These are phyloP conservation scores for Enteromius fasciolatus DNA, from an alignment of 2,797 vertebrate genomes.

Conservation along the genomic window DNA sequence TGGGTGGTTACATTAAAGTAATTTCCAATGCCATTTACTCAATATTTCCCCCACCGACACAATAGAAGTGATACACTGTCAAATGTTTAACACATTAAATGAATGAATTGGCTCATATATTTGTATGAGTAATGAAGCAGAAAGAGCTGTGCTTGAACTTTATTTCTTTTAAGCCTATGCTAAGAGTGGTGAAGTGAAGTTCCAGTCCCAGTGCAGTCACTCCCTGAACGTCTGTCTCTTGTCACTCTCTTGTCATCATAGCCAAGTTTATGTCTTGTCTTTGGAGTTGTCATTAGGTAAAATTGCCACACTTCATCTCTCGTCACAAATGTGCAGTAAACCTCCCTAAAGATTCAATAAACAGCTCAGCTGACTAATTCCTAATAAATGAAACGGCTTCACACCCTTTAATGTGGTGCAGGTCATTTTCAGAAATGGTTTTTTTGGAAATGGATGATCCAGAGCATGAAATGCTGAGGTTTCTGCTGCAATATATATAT, in stretches of 20 bases:
- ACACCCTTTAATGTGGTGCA: not conserved
- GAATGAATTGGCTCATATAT: slow-evolving; percentile 27
- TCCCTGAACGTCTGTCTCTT: slow-evolving; percentile 61
- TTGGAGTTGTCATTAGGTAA: slow-evolving; percentile 49
- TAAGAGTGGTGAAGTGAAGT: slow-evolving; percentile 49
- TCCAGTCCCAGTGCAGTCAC: slow-evolving; percentile 37
- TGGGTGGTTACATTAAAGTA: slow-evolving; percentile 49
- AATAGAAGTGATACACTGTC: slow-evolving; percentile 9
- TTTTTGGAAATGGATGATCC: not conserved
- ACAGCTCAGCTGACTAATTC: slow-evolving; percentile 36
- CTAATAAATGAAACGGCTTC: slow-evolving; percentile 22
- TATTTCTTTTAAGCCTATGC: slow-evolving; percentile 47
- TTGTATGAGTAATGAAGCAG: slow-evolving; percentile 17
- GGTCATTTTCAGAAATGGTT: slow-evolving; percentile 9
- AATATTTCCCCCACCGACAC: slow-evolving; percentile 10
- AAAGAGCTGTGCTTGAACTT: slow-evolving; percentile 42
- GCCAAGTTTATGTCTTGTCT: slow-evolving; percentile 60
- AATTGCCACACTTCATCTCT: slow-evolving; percentile 29
- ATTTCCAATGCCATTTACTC: slow-evolving; percentile 22
- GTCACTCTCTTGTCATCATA: slow-evolving; percentile 68
- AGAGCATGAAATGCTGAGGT: not conserved
- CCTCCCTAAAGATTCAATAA: slow-evolving; percentile 20
- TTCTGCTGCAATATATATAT: not conserved
- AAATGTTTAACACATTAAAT: slow-evolving; percentile 28
- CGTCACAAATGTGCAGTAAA: slow-evolving; percentile 29